These are phyloP conservation scores for Trichogramma dendrolimi DNA, from an alignment of 2,888 invertebrate species.

Conservation along the genomic window DNA sequence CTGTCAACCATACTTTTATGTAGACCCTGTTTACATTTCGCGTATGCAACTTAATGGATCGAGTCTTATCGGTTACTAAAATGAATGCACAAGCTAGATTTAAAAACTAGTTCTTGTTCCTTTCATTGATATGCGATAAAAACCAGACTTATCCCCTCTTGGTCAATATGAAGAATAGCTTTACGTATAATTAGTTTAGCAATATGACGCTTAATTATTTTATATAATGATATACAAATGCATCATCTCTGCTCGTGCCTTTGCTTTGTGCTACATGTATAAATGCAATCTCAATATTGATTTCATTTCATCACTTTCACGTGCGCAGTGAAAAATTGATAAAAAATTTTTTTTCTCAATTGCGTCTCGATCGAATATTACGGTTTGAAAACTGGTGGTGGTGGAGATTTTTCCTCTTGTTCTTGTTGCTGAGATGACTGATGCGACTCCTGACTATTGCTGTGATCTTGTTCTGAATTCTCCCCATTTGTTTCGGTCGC, in stretches of 20 bases:
- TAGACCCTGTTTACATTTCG: no score
- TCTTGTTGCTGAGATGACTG: conserved; percentile 2
- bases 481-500: conserved; percentile 43
- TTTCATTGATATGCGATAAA: conserved; percentile 49
- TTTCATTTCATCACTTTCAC: conserved; percentile 8
- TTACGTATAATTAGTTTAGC: conserved; percentile 13
- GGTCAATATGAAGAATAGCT: conserved; percentile 36
- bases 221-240: conserved; percentile 2
- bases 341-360: no score
- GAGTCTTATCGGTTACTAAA: no score
- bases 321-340: no score
- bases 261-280: conserved; percentile 18
- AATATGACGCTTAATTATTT: conserved; percentile 22
- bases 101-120: conserved; percentile 30
- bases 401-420: conserved; percentile 14
- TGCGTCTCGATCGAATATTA: conserved; percentile 2
- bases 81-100: conserved; percentile 11
- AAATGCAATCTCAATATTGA: conserved; percentile 13
- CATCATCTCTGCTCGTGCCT: conserved; percentile 17
- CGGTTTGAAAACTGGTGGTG: conserved; percentile 48
- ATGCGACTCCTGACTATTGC: conserved; percentile 1
- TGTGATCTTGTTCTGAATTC: conserved; percentile 32
- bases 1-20: no score
- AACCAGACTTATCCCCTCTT: conserved; percentile 48
- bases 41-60: no score